phyloP scores from a whole-genome alignment of 2,888 invertebrate genomes.

The Dione vanillae region DNA sequence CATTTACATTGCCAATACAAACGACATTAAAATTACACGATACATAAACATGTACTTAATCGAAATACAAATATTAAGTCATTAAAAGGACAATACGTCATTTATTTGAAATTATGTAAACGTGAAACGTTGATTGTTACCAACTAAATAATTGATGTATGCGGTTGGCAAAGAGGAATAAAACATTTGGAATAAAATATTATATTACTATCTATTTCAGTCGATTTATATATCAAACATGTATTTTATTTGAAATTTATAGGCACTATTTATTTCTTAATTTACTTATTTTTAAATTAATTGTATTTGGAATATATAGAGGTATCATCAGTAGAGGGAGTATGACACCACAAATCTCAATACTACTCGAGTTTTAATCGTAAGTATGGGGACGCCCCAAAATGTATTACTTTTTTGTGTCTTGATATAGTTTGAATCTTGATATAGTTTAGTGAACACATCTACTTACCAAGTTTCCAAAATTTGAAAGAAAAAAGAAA shows the following conservation, averaged over 20 bases:
- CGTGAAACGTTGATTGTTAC: constrained; percentile 3
- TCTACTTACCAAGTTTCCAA: too few relatives aligned
- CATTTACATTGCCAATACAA: background rate
- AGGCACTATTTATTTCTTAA: too few relatives aligned
- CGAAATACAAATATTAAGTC: constrained; percentile 3
- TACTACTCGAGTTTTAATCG: too few relatives aligned
- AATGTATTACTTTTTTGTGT: too few relatives aligned
- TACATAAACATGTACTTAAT: constrained; percentile 1
- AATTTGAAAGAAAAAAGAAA: too few relatives aligned
- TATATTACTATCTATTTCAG: background rate
- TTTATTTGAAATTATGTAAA: constrained; percentile 19
- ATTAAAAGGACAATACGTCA: constrained; percentile 19
- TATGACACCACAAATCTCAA: too few relatives aligned
- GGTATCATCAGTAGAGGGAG: too few relatives aligned
- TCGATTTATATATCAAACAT: background rate
- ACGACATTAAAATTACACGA: constrained; percentile 2
- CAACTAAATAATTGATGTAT: constrained; percentile 6
- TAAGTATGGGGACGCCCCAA: too few relatives aligned
- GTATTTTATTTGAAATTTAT: background rate
- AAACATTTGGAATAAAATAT: background rate
- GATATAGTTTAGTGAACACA: too few relatives aligned
- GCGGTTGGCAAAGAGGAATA: background rate
- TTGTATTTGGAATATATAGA: too few relatives aligned
- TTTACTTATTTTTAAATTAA: too few relatives aligned
- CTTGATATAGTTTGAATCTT: too few relatives aligned